Conservation (phyloP, 2,113 vertebrate species). For the Hyaena hyaena region DNA sequence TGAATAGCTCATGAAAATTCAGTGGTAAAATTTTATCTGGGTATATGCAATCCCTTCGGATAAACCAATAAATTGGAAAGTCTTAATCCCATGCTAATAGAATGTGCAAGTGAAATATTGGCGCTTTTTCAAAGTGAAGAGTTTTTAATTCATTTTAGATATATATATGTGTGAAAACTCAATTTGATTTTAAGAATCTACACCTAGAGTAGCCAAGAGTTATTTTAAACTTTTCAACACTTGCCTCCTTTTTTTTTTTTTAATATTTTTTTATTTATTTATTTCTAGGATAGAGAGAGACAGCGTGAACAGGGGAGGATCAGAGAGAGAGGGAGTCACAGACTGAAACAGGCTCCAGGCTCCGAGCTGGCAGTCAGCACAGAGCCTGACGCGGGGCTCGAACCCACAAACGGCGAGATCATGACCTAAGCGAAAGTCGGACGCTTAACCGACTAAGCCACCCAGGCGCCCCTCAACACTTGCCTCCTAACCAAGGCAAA, state of each 20-base stretch:
- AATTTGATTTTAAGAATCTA: slow-evolving; percentile 11
- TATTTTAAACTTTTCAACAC: not conserved
- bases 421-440: no score
- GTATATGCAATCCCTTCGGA: not conserved
- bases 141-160: slow-evolving; percentile 21
- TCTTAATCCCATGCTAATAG: not conserved
- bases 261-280: no score
- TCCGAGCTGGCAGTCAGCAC: no score
- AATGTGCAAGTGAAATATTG: slow-evolving; percentile 11
- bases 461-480: no score
- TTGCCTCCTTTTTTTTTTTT: no score
- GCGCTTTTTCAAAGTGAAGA: not conserved
- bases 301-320: no score
- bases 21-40: not conserved
- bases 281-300: no score
- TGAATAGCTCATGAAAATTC: not conserved
- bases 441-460: no score
- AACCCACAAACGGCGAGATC: no score
- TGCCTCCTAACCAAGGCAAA: not conserved
- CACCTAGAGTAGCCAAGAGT: not conserved
- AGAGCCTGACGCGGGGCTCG: no score
- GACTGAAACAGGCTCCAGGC: no score
- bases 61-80: not conserved
- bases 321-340: no score
- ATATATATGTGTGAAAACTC: not conserved